These are phyloP conservation scores for Drosophila arawakana DNA, from an alignment of 1,140 invertebrate genomes.

Conservation along the genomic window DNA sequence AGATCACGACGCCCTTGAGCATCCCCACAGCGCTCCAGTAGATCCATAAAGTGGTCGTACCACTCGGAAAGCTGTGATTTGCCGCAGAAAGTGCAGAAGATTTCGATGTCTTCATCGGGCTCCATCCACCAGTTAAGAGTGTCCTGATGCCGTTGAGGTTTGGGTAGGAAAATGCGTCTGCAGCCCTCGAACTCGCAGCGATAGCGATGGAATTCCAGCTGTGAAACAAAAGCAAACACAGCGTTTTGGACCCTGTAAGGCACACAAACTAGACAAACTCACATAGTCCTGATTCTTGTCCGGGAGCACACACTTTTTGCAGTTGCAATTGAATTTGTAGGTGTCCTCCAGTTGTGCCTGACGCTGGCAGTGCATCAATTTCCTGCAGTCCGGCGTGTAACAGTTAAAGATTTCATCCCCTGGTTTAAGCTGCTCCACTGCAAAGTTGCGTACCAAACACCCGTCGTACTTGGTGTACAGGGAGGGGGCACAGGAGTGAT, in stretches of 20 bases:
- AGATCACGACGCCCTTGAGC: conserved; percentile 22
- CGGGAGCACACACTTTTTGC: conserved; percentile 40
- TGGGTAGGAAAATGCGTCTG: conserved; percentile 36
- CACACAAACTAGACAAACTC: conserved; percentile 15
- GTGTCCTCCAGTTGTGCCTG: conserved; percentile 30
- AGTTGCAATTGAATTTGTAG: conserved; percentile 69
- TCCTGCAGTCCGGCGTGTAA: conserved; percentile 59
- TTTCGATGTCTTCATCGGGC: neutral
- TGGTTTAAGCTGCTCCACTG: conserved; percentile 18
- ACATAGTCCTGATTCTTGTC: conserved; percentile 66
- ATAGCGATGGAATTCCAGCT: conserved; percentile 66
- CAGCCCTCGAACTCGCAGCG: conserved; percentile 60
- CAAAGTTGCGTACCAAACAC: conserved; percentile 40
- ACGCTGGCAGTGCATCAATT: conserved; percentile 27
- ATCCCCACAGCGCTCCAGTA: conserved; percentile 28
- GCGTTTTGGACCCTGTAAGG: neutral
- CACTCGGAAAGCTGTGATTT: conserved; percentile 41
- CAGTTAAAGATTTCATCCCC: conserved; percentile 73
- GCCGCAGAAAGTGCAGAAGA: conserved; percentile 53
- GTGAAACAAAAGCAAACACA: neutral
- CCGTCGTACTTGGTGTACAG: conserved; percentile 62
- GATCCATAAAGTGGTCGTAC: conserved; percentile 41
- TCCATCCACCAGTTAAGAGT: conserved; percentile 61
- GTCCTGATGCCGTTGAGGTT: neutral
- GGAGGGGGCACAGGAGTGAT: conserved; percentile 63